phyloP scores from a whole-genome alignment of 1,140 invertebrate genomes.

The Subanguina moxae region DNA sequence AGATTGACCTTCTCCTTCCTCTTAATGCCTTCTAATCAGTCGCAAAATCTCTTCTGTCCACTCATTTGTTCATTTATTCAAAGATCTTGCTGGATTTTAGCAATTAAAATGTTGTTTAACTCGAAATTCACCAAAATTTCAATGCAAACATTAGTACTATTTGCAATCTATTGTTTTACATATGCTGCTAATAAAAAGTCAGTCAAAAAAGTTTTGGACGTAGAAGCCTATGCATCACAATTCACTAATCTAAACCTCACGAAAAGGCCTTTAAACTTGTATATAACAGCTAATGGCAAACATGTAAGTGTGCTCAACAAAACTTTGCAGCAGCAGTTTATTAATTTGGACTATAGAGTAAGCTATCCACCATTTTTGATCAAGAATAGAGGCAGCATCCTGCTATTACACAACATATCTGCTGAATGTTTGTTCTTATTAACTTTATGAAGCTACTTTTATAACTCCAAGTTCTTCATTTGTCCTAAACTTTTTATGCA shows the following conservation, averaged over 20 bases:
- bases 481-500: too few species aligned
- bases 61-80: too few species aligned
- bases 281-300: slow-evolving; percentile 44
- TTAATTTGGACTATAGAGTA: not conserved
- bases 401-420: slow-evolving; percentile 11
- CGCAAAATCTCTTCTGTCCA: too few species aligned
- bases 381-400: slow-evolving; percentile 23
- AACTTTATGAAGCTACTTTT: too few species aligned
- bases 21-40: too few species aligned
- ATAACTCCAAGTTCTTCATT: too few species aligned
- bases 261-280: slow-evolving; percentile 34
- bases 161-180: not conserved
- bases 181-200: not conserved
- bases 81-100: slow-evolving; percentile 5
- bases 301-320: slow-evolving; percentile 33
- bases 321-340: slow-evolving; percentile 1
- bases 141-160: not conserved
- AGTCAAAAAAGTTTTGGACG: slow-evolving; percentile 5
- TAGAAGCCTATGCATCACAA: not conserved
- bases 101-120: not conserved
- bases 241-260: slow-evolving; percentile 17
- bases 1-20: not conserved
- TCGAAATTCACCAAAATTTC: not conserved
- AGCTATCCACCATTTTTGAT: slow-evolving; percentile 22
- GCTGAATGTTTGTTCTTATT: not conserved